Evolutionary conservation across 2,113 vertebrate species (phyloP).

Genomic region (Leiothrix lutea): DNA sequence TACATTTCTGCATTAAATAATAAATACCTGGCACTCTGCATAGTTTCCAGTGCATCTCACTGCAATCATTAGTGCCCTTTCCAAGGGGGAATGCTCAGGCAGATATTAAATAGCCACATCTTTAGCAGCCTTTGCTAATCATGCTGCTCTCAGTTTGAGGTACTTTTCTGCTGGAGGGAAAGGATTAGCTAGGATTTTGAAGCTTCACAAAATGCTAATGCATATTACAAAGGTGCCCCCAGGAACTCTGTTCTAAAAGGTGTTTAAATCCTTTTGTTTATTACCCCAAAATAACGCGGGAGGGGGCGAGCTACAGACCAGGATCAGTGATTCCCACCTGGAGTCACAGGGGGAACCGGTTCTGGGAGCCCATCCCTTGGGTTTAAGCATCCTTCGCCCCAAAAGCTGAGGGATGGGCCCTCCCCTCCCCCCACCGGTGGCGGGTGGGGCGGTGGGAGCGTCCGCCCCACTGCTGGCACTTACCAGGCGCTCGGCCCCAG

Average conservation of each 20-base stretch:
- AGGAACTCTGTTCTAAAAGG: slow-evolving; percentile 2
- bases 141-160: slow-evolving; percentile 22
- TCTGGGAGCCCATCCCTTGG: neutral
- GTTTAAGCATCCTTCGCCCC: neutral
- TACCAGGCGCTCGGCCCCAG: slow-evolving; percentile 74
- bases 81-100: neutral
- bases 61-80: slow-evolving; percentile 29
- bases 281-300: neutral
- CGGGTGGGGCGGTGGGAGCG: neutral
- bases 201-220: slow-evolving; percentile 36
- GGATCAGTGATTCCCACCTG: neutral
- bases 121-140: slow-evolving; percentile 40
- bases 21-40: slow-evolving; percentile 48
- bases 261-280: neutral
- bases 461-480: slow-evolving; percentile 26
- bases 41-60: slow-evolving; percentile 42
- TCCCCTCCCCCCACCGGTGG: no score
- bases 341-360: neutral
- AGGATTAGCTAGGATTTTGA: slow-evolving; percentile 38
- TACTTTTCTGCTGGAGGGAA: neutral
- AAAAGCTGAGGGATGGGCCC: neutral
- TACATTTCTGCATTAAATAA: slow-evolving; percentile 64
- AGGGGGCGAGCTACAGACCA: neutral
- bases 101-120: slow-evolving; percentile 46
- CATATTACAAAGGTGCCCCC: neutral